These are phyloP conservation scores for Gambusia affinis DNA, from an alignment of 2,113 vertebrate species.

Conservation along the genomic window DNA sequence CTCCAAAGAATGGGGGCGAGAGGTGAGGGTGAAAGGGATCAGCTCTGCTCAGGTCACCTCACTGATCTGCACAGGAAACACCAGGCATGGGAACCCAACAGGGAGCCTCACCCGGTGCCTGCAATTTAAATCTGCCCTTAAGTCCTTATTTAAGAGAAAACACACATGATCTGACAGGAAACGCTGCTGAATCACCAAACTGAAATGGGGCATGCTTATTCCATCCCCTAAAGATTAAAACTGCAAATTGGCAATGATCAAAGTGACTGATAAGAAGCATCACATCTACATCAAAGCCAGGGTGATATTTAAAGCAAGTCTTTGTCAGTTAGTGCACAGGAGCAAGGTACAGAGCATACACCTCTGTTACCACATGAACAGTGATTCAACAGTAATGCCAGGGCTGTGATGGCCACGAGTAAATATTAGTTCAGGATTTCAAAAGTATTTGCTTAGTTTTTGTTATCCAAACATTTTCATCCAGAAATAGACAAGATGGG, in stretches of 20 bases:
- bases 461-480: neutral
- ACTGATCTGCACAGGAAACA: slow-evolving; percentile 72
- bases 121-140: slow-evolving; percentile 41
- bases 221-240: neutral
- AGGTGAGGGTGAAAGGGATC: slow-evolving; percentile 65
- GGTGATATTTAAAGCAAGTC: neutral
- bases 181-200: neutral
- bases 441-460: slow-evolving; percentile 31
- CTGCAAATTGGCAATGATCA: slow-evolving; percentile 9
- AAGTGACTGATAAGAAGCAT: slow-evolving; percentile 12
- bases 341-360: slow-evolving; percentile 29
- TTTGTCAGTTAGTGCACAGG: slow-evolving; percentile 17
- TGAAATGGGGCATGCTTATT: neutral
- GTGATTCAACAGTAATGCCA: slow-evolving; percentile 13
- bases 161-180: neutral
- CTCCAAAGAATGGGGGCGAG: slow-evolving; percentile 49
- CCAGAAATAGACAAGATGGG: neutral
- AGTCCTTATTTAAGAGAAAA: slow-evolving; percentile 25
- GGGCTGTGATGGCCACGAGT: slow-evolving; percentile 13
- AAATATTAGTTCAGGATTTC: slow-evolving; percentile 50
- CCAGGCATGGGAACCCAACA: slow-evolving; percentile 67
- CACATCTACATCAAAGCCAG: slow-evolving; percentile 1
- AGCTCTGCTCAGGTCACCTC: slow-evolving; percentile 61
- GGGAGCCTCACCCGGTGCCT: slow-evolving; percentile 39
- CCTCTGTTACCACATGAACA: slow-evolving; percentile 10